Percentiles rank a stretch among this genome's conserved stretches.
Evolutionary conservation across 2,113 vertebrate species (phyloP).

Genomic region (Melierax canorus): DNA sequence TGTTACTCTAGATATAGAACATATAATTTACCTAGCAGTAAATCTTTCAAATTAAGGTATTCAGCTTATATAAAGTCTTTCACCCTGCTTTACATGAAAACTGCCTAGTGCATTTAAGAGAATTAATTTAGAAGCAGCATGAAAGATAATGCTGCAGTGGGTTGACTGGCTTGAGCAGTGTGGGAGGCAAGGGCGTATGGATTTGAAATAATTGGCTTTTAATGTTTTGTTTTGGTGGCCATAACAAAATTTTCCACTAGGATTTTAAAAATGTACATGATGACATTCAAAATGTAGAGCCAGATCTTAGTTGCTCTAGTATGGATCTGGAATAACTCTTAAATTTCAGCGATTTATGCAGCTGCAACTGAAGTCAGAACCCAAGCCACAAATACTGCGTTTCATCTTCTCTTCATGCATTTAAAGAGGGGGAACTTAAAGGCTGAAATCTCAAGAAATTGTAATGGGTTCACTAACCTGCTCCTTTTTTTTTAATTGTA

Average conservation of each 20-base stretch:
- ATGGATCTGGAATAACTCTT: neutral
- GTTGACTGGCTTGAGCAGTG: neutral
- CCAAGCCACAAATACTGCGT: fast-evolving
- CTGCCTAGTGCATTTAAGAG: neutral
- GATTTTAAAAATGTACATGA: neutral
- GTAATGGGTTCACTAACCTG: neutral
- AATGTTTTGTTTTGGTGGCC: neutral
- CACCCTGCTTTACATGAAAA: neutral
- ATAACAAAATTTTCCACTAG: neutral
- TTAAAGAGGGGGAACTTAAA: neutral
- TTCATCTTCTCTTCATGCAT: neutral
- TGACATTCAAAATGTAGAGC: neutral
- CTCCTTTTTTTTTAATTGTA: neutral
- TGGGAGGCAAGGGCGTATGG: neutral
- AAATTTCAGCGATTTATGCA: neutral
- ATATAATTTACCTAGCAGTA: neutral
- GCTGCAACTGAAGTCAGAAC: neutral
- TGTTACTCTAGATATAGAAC: neutral
- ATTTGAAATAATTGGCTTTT: neutral
- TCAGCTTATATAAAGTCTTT: neutral
- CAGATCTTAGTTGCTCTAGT: neutral
- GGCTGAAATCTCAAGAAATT: neutral
- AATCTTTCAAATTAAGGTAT: neutral
- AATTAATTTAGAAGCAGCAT: neutral
- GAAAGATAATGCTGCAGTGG: neutral